These are phyloP conservation scores for Eumerus sabulonum DNA, from an alignment of 2,888 invertebrate species.

Conservation along the genomic window DNA sequence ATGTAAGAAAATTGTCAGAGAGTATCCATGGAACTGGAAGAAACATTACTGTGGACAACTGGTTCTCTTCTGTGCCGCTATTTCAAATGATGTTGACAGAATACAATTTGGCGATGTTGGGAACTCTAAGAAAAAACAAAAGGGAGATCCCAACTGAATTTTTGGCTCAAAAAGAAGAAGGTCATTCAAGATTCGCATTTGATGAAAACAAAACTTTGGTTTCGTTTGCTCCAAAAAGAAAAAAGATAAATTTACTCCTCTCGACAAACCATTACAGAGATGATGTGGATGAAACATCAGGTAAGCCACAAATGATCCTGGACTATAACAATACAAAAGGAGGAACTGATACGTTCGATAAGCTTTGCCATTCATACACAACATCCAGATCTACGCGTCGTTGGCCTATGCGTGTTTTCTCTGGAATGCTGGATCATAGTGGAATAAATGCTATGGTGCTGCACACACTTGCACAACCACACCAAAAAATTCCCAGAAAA, in stretches of 20 bases:
- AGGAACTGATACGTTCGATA: conserved; percentile 8
- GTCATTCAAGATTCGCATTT: conserved; percentile 28
- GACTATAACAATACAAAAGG: not conserved
- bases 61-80: no score
- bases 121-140: no score
- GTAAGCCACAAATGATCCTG: conserved; percentile 36
- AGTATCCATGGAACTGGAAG: conserved; percentile 29
- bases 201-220: conserved; percentile 28
- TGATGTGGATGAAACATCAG: conserved; percentile 25
- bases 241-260: conserved; percentile 18
- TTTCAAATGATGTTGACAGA: no score
- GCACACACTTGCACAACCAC: no score
- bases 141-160: conserved; percentile 33
- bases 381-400: no score
- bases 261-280: conserved; percentile 32
- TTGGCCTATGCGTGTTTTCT: no score
- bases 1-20: no score
- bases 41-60: conserved; percentile 32
- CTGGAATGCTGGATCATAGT: no score
- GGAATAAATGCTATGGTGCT: no score
- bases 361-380: no score
- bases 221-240: conserved; percentile 35
- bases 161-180: conserved; percentile 11
- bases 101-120: no score
- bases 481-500: no score